Conservation (phyloP, 2,113 vertebrate genomes). For the Poecilia latipinna region DNA sequence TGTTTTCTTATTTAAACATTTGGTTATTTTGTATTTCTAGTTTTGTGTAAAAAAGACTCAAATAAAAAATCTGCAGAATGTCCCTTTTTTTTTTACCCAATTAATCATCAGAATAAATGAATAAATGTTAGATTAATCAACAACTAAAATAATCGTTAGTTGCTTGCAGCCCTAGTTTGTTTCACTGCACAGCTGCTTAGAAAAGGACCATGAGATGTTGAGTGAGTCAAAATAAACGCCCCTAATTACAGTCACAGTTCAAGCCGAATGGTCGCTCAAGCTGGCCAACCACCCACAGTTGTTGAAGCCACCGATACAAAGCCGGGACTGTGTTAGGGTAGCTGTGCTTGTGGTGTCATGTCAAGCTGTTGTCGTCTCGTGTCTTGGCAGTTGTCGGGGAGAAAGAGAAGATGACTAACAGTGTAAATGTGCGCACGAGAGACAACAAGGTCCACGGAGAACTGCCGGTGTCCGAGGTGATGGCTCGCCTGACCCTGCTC, state of each 20-base stretch:
- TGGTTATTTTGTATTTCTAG: too few species aligned
- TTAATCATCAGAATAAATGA: too few species aligned
- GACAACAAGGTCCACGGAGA: slow-evolving; percentile 95
- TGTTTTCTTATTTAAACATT: too few species aligned
- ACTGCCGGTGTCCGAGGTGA: slow-evolving; percentile 80
- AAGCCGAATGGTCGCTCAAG: slow-evolving; percentile 25
- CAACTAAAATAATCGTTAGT: too few species aligned
- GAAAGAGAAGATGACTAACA: slow-evolving; percentile 86
- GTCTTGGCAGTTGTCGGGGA: slow-evolving; percentile 91
- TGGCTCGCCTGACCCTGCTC: slow-evolving; percentile 85
- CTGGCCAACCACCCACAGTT: slow-evolving; percentile 34
- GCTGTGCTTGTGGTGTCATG: slow-evolving; percentile 40
- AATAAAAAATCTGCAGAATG: too few species aligned
- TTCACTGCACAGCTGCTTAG: neutral
- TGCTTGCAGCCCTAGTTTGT: too few species aligned
- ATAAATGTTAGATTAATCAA: too few species aligned
- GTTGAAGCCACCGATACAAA: slow-evolving; percentile 15
- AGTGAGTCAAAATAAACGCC: slow-evolving; percentile 20
- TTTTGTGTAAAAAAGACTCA: too few species aligned
- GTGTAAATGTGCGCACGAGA: slow-evolving; percentile 91
- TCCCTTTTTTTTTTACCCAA: too few species aligned
- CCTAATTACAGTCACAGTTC: neutral
- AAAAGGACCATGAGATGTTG: neutral
- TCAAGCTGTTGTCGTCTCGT: slow-evolving; percentile 52
- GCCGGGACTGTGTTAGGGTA: slow-evolving; percentile 42